Conservation (phyloP, 2,888 invertebrate genomes). For the Erebia aethiops region DNA sequence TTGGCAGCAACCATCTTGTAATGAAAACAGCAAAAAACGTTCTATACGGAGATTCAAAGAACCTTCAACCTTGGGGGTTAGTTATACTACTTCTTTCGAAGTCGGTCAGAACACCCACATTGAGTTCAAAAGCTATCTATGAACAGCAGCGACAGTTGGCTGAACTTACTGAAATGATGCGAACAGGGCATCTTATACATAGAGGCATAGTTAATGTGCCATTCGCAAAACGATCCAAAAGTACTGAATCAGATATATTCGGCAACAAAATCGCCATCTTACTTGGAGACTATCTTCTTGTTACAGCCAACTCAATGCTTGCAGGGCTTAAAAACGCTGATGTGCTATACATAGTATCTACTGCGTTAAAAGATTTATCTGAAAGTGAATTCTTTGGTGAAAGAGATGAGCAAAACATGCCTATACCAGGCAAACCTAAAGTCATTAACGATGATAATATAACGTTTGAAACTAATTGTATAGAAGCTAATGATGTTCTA, state of each 20-base stretch:
- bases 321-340: slow-evolving; percentile 88
- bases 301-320: slow-evolving; percentile 91
- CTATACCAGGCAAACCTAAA: slow-evolving; percentile 86
- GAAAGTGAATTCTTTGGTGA: slow-evolving; percentile 92
- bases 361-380: slow-evolving; percentile 90
- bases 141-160: slow-evolving; percentile 74
- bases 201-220: slow-evolving; percentile 82
- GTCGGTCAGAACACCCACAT: slow-evolving; percentile 85
- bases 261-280: slow-evolving; percentile 95
- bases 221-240: slow-evolving; percentile 80
- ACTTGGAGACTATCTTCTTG: slow-evolving; percentile 92
- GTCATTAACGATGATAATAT: slow-evolving; percentile 61
- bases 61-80: slow-evolving; percentile 93
- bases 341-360: slow-evolving; percentile 91
- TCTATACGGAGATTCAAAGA: slow-evolving; percentile 91
- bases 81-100: slow-evolving; percentile 92
- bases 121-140: slow-evolving; percentile 84
- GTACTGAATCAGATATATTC: slow-evolving; percentile 89
- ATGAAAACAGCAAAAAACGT: slow-evolving; percentile 93
- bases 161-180: slow-evolving; percentile 93
- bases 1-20: slow-evolving; percentile 93
- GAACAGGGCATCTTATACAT: slow-evolving; percentile 92
- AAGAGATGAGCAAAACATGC: slow-evolving; percentile 89
- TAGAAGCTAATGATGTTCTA: slow-evolving; percentile 66
- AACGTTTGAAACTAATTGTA: slow-evolving; percentile 66